Conservation (phyloP, 2,113 vertebrate genomes). For the Alexandromys fortis region DNA sequence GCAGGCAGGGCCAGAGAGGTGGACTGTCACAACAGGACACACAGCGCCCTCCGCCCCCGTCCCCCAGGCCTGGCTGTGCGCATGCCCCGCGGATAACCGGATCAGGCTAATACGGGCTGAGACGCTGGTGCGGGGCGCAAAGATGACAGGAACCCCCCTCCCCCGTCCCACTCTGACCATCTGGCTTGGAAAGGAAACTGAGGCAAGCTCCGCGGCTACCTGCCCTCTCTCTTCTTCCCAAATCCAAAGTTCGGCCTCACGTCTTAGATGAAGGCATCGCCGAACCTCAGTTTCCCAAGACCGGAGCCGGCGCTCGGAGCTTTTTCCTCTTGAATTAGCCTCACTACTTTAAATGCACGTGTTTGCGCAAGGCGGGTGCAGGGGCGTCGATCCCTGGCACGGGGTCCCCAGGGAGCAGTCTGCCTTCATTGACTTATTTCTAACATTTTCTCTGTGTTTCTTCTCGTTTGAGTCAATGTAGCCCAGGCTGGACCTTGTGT, state of each 20-base stretch:
- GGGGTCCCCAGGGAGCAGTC: background rate
- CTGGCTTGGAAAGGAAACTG: conserved; percentile 15
- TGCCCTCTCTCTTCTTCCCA: background rate
- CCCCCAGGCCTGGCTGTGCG: background rate
- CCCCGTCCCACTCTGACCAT: too few relatives aligned
- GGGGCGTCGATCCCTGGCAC: background rate
- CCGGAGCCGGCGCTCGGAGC: background rate
- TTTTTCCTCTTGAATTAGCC: background rate
- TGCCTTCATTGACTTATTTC: background rate
- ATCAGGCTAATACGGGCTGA: conserved; percentile 68
- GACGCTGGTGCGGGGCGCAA: conserved; percentile 49
- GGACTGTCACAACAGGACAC: background rate
- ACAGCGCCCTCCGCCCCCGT: background rate
- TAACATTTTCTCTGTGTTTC: background rate
- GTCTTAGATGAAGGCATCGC: background rate
- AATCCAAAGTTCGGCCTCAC: background rate
- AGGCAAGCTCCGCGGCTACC: background rate
- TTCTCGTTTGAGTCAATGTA: background rate
- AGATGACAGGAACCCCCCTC: background rate
- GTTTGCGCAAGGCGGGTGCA: background rate
- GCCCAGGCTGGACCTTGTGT: background rate
- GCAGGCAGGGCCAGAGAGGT: background rate
- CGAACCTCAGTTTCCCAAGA: background rate
- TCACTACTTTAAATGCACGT: background rate
- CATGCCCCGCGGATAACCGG: background rate